Evolutionary conservation across 2,888 invertebrate genomes (phyloP).

Genomic region (Agrenia bidenticulata): DNA sequence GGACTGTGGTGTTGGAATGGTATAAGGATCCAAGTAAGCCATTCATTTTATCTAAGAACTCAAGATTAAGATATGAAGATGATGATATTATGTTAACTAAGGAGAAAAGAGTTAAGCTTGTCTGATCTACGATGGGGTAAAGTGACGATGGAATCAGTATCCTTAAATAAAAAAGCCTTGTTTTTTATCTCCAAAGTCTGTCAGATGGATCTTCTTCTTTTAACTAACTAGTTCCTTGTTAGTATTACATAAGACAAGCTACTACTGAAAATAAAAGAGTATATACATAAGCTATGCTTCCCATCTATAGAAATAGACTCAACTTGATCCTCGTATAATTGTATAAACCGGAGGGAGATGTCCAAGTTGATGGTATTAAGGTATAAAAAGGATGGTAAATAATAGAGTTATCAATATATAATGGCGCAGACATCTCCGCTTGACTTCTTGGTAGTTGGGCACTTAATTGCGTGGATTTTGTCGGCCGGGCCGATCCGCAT

Average conservation of each 20-base stretch:
- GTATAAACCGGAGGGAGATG: too few relatives aligned
- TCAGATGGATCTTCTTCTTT: conserved; percentile 18
- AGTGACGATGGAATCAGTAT: conserved; percentile 36
- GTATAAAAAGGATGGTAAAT: conserved; percentile 24
- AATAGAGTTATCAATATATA: conserved; percentile 53
- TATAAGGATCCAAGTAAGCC: conserved; percentile 9
- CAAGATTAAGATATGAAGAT: conserved; percentile 13
- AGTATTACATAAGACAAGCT: neutral
- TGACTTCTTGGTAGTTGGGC: conserved; percentile 51
- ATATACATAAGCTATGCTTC: too few relatives aligned
- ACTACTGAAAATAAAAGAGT: too few relatives aligned
- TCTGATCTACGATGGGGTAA: conserved; percentile 27
- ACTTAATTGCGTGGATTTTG: conserved; percentile 53
- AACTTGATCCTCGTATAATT: too few relatives aligned
- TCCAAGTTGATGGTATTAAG: neutral
- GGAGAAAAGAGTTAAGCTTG: neutral
- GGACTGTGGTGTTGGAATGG: neutral
- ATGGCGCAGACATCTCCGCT: conserved; percentile 52
- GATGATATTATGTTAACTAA: conserved; percentile 8
- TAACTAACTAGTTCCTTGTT: conserved; percentile 19
- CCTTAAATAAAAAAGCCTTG: conserved; percentile 19
- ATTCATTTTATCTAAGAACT: conserved; percentile 6
- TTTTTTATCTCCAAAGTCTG: conserved; percentile 16
- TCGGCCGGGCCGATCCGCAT: conserved; percentile 47
- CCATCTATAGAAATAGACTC: neutral